Base-by-base conservation (phyloP, 2,888 invertebrate species). In the Phalera bucephala region DNA sequence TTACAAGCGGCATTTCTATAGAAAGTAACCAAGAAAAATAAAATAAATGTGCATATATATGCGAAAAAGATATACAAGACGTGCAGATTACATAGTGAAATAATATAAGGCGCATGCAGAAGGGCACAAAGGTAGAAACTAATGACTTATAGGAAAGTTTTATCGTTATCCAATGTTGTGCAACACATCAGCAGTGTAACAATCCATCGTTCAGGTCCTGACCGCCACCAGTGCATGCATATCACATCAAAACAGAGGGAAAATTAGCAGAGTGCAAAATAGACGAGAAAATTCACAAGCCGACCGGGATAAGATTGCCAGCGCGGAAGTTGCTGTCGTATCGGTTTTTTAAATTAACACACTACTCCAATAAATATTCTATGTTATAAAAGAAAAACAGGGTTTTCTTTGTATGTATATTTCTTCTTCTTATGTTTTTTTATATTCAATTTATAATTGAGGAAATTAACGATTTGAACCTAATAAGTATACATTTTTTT, bases 201-300 rank as follows among this genome's bases (percentile, higher is more conserved):
- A 87, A 71, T 74, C 88, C 88, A 64, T 89, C 86, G 80, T 88
- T 89, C 75, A 88, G 79, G 78, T 88, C 88, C 88, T 88, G 86
- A 63, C 72, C 66, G 72, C 71, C 80, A 73, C 68, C 79, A 75
- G 74, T 65, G 86, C 86, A 85, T 86, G 87, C 88, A 83, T 72
- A 74, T 73, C 81, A 85, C 82, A 85, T 71, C 75, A 75, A 78
- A 60, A 78, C 70, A 77, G 64, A 67, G 55, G 62, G 56, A 44
- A 65, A 58, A 71, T 84, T 87, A 86, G 81, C 83, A 45, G 51
- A 73, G 79, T 77, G 80, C 81, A 64, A 64, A 52, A 62, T 31
- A 33, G 31, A 34, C 47, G 52, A 34, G 35, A 20, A 40, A 29
- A 7, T 30, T 36, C 36, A 17, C 9, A 59, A 55, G 56, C 52